phyloP scores from a whole-genome alignment of 2,113 vertebrate species.

The Platysteira castanea region DNA sequence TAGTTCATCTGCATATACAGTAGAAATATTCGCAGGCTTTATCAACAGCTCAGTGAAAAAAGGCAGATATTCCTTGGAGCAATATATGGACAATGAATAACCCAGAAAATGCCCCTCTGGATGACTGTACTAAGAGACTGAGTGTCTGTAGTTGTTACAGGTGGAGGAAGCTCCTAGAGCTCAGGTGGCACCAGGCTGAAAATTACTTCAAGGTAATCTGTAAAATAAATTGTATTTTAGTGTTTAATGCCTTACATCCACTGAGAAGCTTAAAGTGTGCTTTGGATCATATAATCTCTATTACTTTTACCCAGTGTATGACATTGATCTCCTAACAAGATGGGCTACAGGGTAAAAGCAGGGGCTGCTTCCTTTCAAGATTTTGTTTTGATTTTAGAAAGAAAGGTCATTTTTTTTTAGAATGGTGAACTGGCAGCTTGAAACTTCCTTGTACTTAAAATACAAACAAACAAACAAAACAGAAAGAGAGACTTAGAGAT shows the following conservation, averaged over 20 bases:
- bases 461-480: neutral
- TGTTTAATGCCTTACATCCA: conserved; percentile 3
- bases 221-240: conserved; percentile 42
- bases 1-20: neutral
- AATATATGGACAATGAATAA: neutral
- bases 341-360: neutral
- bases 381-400: neutral
- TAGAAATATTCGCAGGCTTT: neutral
- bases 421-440: neutral
- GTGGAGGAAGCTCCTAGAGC: neutral
- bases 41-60: neutral
- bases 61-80: neutral
- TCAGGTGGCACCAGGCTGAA: conserved; percentile 35
- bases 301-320: neutral
- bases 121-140: neutral
- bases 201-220: conserved; percentile 39
- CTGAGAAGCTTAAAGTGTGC: neutral
- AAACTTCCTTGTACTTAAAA: neutral
- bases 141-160: neutral
- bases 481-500: neutral
- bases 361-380: neutral
- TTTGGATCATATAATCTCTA: conserved; percentile 43
- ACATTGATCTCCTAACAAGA: conserved; percentile 23
- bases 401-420: neutral
- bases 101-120: neutral